A percentile compares a stretch with the other conserved stretches of the same genome.
phyloP scores from a whole-genome alignment of 2,888 invertebrate species.

The Callosobruchus maculatus region DNA sequence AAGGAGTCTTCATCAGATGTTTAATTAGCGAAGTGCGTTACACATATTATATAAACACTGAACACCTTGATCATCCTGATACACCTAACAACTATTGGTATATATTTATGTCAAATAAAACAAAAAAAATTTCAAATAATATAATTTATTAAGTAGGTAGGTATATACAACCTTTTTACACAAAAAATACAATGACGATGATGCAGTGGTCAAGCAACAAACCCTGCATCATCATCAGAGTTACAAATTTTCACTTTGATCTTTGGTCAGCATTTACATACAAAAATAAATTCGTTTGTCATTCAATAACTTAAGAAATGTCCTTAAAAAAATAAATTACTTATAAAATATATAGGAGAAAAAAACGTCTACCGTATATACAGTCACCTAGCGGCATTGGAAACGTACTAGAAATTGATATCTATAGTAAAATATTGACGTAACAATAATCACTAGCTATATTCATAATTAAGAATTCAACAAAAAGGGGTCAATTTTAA shows the following conservation, averaged over 20 bases:
- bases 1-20: too few relatives aligned
- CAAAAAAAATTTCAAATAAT: background rate
- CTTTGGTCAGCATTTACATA: slow-evolving; percentile 29
- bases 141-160: slow-evolving; percentile 1
- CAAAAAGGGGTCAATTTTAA: too few relatives aligned
- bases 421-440: too few relatives aligned
- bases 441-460: too few relatives aligned
- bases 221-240: slow-evolving; percentile 34
- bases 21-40: too few relatives aligned
- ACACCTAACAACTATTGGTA: too few relatives aligned
- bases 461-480: too few relatives aligned
- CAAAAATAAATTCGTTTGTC: slow-evolving; percentile 25
- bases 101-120: too few relatives aligned
- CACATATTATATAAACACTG: too few relatives aligned
- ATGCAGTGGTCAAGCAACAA: slow-evolving; percentile 38
- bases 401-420: background rate
- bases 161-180: slow-evolving; percentile 19
- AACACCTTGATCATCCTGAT: background rate
- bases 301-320: slow-evolving; percentile 22
- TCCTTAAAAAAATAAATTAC: slow-evolving; percentile 30
- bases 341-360: slow-evolving; percentile 18
- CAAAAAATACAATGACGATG: slow-evolving; percentile 27
- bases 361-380: slow-evolving; percentile 1
- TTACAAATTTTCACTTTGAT: slow-evolving; percentile 6
- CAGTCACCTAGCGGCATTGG: background rate